Conservation (phyloP, 2,888 invertebrate species). For the Oasisia sp. region DNA sequence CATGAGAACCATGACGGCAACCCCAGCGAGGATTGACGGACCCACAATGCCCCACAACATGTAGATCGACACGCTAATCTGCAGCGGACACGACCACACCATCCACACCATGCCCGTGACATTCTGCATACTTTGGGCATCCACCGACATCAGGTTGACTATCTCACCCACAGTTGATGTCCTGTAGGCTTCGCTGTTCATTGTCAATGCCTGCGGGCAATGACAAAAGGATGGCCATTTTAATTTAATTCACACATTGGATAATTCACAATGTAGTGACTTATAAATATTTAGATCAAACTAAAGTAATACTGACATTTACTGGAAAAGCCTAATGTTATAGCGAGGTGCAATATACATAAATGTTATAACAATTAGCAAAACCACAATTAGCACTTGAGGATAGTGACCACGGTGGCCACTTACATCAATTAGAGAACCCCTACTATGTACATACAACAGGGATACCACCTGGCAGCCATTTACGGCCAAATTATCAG, state of each 20-base stretch:
- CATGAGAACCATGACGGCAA: constrained; percentile 86
- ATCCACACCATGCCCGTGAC: constrained; percentile 56
- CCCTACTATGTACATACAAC: no score
- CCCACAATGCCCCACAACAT: constrained; percentile 67
- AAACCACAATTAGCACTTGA: no score
- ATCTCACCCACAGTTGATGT: constrained; percentile 62
- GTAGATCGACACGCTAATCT: constrained; percentile 50
- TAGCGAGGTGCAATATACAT: no score
- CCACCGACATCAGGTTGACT: constrained; percentile 65
- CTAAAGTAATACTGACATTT: no score
- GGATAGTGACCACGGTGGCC: no score
- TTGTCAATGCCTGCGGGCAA: constrained; percentile 56
- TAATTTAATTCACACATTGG: not conserved
- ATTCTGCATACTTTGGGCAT: constrained; percentile 63
- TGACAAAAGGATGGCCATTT: not conserved
- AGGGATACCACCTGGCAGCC: no score
- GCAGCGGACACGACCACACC: constrained; percentile 56
- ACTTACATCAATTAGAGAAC: no score
- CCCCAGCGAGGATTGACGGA: constrained; percentile 86
- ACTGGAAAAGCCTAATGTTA: no score
- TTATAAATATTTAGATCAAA: not conserved
- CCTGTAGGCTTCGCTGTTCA: constrained; percentile 58
- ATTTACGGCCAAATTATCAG: no score
- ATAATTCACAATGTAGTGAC: not conserved
- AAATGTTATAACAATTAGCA: no score